Evolutionary conservation across 2,888 invertebrate species (phyloP), one percentile per base, ranked within the genome.

Genomic region (Galeruca laticollis): DNA sequence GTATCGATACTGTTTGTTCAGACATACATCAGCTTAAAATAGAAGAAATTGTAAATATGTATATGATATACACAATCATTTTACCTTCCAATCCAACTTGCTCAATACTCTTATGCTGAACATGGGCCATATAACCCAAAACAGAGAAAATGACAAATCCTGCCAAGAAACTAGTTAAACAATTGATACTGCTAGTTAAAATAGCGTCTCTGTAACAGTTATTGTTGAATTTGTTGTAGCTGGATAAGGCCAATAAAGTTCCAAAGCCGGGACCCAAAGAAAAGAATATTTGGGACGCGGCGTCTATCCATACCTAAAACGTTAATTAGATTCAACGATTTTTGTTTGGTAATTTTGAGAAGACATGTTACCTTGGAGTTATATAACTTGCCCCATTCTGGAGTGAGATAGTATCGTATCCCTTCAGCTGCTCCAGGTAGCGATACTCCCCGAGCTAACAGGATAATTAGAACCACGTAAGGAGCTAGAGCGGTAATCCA

Each of bases 401-500:
- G 97, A 11, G 93, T 95, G 66, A 97, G 88, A 82, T 96, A 97
- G 86, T 95, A 97, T 68, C 90, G 88, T 76, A 97, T 96, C 47
- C 97, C 97, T 78, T 93, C 92, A 11, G 89, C 89, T 0, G 96
- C 94, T 9, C 96, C 96, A 0, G 95, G 95, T 62, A 97, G 86
- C 0, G 95, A 93, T 10, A 95, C 93, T 9, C 96, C 96, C 65
- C 95, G 89, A 31, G 92, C 89, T 62, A 97, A 87, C 31, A 98
- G 88, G 75, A 97, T 96, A 75, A 97, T 88, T 51, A 98, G 88
- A 37, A 98, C 96, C 31, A 94, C 90, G 84, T 98, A 98, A 0
- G 98, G 98, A 43, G 96, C 94, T 70, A 97, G 86, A 2, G 98
- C 98, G 21, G 98, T 98, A 70, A 98, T 92, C 97, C 97, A 98